Evolutionary conservation across 2,888 invertebrate species (phyloP), one percentile per base, ranked within the genome.

Genomic region (Abrostola tripartita): DNA sequence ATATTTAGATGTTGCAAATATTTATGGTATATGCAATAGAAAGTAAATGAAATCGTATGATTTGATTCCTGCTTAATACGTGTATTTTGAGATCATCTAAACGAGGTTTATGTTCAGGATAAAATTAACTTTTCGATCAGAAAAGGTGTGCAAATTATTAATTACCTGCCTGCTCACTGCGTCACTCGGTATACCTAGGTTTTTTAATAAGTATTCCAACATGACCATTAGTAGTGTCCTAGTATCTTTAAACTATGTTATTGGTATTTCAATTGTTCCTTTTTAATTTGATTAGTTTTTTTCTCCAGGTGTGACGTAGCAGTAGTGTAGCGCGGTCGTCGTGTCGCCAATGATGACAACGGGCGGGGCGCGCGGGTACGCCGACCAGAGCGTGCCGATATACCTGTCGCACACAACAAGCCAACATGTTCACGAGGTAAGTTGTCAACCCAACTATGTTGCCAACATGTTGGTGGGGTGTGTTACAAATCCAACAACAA

Each of bases 381-480:
- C 92, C 89, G 84, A 86, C 85, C 88, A 84, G 89, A 88, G 92
- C 92, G 93, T 88, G 85, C 89, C 92, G 82, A 86, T 85, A 84
- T 83, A 86, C 78, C 83, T 81, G 72, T 81, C 85, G 78, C 85
- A 84, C 62, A 63, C 55, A 81, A 76, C 61, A 82, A 83, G 82
- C 79, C 91, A 94, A 79, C 90, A 94, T 94, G 94, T 94, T 94
- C 88, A 94, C 94, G 90, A 93, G 94, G 93, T 94, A 84, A 41
- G 54, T 59, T 52, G 24, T 24, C 14, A 47, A 8, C 24, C 9
- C 2, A 9, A 8, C 14, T 14, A 14, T 14, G 14, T 47, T 47
- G 14, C 5, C 2, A 44, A 8, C 8, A 44, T 14, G 12, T 44
- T 44, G 9, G 7, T 4, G 6, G 0, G 24, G 24, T 24, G 24